phyloP scores from a whole-genome alignment of 2,113 vertebrate species.

The Diphyllodes magnificus region DNA sequence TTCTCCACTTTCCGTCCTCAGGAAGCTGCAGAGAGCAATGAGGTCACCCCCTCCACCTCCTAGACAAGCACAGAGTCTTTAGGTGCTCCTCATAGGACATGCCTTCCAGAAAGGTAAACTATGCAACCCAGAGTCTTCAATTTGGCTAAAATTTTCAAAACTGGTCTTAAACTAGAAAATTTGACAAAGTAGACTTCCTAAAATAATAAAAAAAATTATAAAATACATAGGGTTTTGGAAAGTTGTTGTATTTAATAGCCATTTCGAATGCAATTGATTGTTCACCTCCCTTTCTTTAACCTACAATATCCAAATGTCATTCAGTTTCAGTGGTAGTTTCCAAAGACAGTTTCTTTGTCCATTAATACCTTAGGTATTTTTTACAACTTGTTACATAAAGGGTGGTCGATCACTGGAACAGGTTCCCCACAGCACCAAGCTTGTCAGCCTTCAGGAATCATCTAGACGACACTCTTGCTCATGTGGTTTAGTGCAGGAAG shows the following conservation, averaged over 20 bases:
- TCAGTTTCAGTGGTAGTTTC: not conserved
- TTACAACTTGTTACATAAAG: not conserved
- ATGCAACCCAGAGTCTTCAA: not conserved
- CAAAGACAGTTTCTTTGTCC: not conserved
- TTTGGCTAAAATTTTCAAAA: not conserved
- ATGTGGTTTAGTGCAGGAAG: not conserved
- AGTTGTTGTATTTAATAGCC: not conserved
- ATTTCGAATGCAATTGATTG: not conserved
- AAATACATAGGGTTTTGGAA: not conserved
- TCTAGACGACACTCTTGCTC: not conserved
- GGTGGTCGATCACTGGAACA: not conserved
- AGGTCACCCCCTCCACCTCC: not conserved
- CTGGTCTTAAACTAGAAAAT: not conserved
- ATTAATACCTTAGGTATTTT: not conserved
- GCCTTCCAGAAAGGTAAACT: not conserved
- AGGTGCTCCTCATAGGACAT: not conserved
- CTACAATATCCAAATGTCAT: not conserved
- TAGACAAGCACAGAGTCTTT: not conserved
- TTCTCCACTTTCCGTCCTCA: not conserved
- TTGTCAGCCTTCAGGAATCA: not conserved
- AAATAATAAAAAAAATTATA: not conserved
- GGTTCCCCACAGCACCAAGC: not conserved
- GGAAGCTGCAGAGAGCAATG: not conserved
- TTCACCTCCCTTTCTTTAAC: not conserved
- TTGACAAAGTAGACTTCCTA: not conserved